Conservation (phyloP, 2,888 invertebrate species). For the Synergus itoensis region DNA sequence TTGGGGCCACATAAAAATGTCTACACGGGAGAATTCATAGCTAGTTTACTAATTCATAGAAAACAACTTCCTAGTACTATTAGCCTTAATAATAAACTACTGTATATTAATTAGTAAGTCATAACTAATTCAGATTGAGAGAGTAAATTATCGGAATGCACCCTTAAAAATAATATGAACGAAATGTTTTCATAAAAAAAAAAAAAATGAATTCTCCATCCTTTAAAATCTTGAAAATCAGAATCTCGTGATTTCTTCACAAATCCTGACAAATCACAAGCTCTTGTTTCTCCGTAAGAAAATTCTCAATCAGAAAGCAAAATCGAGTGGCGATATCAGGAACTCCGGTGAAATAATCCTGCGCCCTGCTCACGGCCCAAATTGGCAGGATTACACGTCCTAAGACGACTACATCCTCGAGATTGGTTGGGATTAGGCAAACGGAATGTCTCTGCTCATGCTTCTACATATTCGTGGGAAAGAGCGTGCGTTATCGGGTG, state of each 20-base stretch:
- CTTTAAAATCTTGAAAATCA: neutral
- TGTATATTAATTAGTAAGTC: too few relatives aligned
- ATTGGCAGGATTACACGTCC: constrained; percentile 74
- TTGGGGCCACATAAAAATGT: too few relatives aligned
- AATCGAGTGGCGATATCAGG: constrained; percentile 24
- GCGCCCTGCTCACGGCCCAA: constrained; percentile 64
- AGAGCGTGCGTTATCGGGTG: constrained; percentile 59
- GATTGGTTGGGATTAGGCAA: constrained; percentile 74
- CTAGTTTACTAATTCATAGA: too few relatives aligned
- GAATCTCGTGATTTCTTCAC: neutral
- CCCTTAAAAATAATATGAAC: too few relatives aligned
- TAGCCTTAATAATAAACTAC: too few relatives aligned
- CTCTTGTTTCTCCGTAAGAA: constrained; percentile 43
- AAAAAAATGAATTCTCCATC: neutral
- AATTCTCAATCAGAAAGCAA: constrained; percentile 33
- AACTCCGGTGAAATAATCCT: constrained; percentile 52
- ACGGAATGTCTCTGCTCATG: constrained; percentile 57
- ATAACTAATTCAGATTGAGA: too few relatives aligned
- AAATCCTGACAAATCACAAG: neutral
- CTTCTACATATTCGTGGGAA: constrained; percentile 53
- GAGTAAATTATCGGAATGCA: too few relatives aligned
- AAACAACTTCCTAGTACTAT: too few relatives aligned
- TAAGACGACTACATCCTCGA: constrained; percentile 72
- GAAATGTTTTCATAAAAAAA: too few relatives aligned
- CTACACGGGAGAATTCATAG: too few relatives aligned